Base-by-base conservation (phyloP, 37 sponge, comb jelly and placozoan genomes). In the Axinella damicornis region DNA sequence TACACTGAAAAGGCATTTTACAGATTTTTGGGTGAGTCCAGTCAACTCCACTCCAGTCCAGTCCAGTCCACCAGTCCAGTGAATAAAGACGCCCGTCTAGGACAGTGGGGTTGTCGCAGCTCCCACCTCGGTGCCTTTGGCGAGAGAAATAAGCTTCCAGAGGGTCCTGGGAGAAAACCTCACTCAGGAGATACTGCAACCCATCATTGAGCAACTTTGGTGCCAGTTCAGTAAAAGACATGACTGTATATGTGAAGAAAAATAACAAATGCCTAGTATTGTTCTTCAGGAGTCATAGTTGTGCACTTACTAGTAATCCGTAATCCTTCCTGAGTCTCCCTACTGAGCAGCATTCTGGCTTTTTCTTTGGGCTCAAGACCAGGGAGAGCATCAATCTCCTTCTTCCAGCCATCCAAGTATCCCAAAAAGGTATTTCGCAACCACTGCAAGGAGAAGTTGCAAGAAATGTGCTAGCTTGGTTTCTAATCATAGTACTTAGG, bases 81-180 rank as follows among this genome's bases (percentile, higher is more conserved):
- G n/a, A n/a, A n/a, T n/a, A n/a, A n/a, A n/a, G n/a, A n/a, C n/a
- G n/a, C n/a, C n/a, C n/a, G n/a, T n/a, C n/a, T n/a, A n/a, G 38
- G 16, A 78, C 78, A 38, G 38, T 62, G 5, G 78, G 78, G 61
- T 78, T 59, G 46, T 78, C 78, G 25, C 63, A 31, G 15, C 59
- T 57, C 13, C 76, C 76, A 53, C 76, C 76, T 31, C 65, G 16
- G 35, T 78, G 78, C 30, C 76, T 53, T 58, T 78, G 78, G 6
- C 63, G 35, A 52, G 78, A 78, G 35, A 78, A 78, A 63, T 78
- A 78, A 38, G 35, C 46, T 61, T 78, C 78, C n/a, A 78, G 2
- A 35, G 64, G 38, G 37, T 78, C 78, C 61, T 78, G 78, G 65
- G 53, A 27, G 59, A 78, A 78, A 9, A 62, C 65, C 5, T 58